phyloP scores from a whole-genome alignment of 2,797 vertebrate genomes.

The Sebastolobus altivelis region DNA sequence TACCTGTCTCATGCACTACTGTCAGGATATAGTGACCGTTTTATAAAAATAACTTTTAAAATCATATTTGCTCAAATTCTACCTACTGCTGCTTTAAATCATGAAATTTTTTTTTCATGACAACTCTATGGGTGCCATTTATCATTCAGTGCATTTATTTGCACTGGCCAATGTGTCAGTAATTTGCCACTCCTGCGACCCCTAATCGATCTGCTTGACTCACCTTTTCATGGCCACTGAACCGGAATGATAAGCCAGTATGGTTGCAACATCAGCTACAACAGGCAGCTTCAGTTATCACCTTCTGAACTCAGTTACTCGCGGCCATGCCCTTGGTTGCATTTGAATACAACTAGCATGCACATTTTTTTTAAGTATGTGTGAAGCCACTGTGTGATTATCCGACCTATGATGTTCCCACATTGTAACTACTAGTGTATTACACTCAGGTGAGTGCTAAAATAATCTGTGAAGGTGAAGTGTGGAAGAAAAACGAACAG shows the following conservation, averaged over 20 bases:
- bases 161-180: not conserved
- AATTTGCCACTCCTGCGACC: not conserved
- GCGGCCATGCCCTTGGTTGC: not conserved
- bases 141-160: not conserved
- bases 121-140: not conserved
- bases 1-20: no score
- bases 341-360: not conserved
- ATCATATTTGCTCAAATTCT: no score
- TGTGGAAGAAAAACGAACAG: no score
- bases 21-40: no score
- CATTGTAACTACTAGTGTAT: not conserved
- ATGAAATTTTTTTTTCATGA: not conserved
- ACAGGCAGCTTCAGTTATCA: not conserved
- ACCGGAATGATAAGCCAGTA: not conserved
- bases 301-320: not conserved
- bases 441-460: not conserved
- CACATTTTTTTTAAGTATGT: not conserved
- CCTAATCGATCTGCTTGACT: not conserved
- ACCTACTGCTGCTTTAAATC: not conserved
- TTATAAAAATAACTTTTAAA: no score
- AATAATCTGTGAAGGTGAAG: no score
- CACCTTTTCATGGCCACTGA: not conserved
- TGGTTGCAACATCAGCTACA: not conserved
- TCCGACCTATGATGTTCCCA: not conserved
- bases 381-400: not conserved